Evolutionary conservation across 2,888 invertebrate genomes (phyloP), one percentile per base, ranked within the genome.

Genomic region (Lapara coniferarum): DNA sequence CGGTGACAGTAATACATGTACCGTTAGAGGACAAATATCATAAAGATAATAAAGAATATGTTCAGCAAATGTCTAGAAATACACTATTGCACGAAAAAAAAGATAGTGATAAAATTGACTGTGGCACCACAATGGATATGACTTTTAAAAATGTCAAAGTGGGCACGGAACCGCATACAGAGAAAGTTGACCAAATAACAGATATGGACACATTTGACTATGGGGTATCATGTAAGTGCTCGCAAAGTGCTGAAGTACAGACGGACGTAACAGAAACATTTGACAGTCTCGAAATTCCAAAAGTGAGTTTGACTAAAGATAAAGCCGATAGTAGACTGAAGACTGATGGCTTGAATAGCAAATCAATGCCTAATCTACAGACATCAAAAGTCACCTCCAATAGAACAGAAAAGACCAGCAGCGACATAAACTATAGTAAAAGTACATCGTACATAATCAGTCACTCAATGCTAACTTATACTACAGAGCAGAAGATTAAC

Each of bases 271-370:
- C 81, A 70, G 78, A 85, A 71, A 74, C 80, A 59, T 92, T 86
- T 76, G 93, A 92, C 77, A 89, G 82, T 79, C 90, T 93, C 25
- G 84, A 89, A 72, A 88, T 93, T 88, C 93, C 93, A 81, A 90
- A 92, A 83, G 87, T 93, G 69, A 87, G 88, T 56, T 81, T 93
- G 77, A 88, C 79, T 68, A 90, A 88, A 74, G 90, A 89, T 73
- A 90, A 83, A 75, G 81, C 72, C 70, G 83, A 85, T 73, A 75
- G 80, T 77, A 89, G 85, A 84, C 84, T 84, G 52, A 80, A 84
- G 25, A 71, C 78, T 75, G 74, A 81, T 53, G 80, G 75, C 56
- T 74, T 86, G 59, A 77, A 80, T 70, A 84, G 81, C 76, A 78
- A 79, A 69, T 85, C 89, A 19, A 74, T 87, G 73, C 87, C 87